Base-by-base conservation (phyloP, 2,888 invertebrate genomes). In the Belgica antarctica region DNA sequence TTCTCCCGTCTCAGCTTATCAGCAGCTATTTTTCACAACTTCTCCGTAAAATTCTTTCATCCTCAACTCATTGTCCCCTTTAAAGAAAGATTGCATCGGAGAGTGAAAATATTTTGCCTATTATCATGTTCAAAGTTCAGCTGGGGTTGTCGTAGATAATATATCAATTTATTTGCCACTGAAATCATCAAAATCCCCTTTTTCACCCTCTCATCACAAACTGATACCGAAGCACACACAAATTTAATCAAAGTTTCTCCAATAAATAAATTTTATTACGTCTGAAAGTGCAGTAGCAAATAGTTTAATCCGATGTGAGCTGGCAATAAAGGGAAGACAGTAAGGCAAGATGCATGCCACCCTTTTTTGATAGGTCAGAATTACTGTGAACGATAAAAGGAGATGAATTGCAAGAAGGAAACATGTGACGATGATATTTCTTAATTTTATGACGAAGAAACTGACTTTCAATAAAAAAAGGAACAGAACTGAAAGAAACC, bases 201-300 rank as follows among this genome's bases (percentile, higher is more conserved):
- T n/a, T n/a, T 22, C 22, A 4, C 52, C 52, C 22, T 52, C 52
- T 17, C 17, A 52, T 17, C 4, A 2, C 19, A 10, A 15, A 15
- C 41, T 2, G 3, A n/a, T 12, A 41, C 3, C 34, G 41, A 41
- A 15, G 10, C n/a, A n/a, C n/a, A n/a, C 12, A 31, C 28, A 68
- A 68, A 68, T 68, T 57, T 68, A 68, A 68, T 68, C 68, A 68
- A 68, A 68, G 68, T 68, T 34, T 34, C 34, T 63, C 22, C 34
- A 63, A 41, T 41, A 63, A 63, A 63, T 27, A 47, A 46, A 66
- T 66, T 66, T 66, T 66, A 66, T 47, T 46, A 47, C 65, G 10
- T 31, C 22, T 22, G n/a, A 57, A 24, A 24, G 57, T 57, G 57
- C 57, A 57, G 25, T 57, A 25, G 25, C 62, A 62, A 62, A 62